Base-by-base conservation (phyloP, 2,888 invertebrate species). In the Pyrochroa serraticornis region DNA sequence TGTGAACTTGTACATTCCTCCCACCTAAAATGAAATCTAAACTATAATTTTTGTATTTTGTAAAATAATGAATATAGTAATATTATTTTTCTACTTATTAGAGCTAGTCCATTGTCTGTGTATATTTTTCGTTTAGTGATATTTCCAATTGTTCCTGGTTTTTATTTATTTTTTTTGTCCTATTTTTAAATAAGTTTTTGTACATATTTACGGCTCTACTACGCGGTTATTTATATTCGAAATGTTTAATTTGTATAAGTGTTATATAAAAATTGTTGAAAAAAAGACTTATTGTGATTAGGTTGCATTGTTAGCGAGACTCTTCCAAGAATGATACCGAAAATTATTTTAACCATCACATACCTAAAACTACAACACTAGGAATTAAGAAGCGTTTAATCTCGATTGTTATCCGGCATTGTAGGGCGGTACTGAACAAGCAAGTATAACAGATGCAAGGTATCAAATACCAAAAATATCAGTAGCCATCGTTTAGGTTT, bases 21-120 rank as follows among this genome's bases (percentile, higher is more conserved):
- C 22, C 22, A 22, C 22, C 22, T 22, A 58, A 62, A 60, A 59
- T 56, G 58, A 58, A 52, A 63, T 50, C 45, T 58, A 53, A 58
- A 54, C 33, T 62, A 60, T 67, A 22, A 22, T 66, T 64, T 57
- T 66, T 64, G 50, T 63, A 60, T 52, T 62, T 64, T 63, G 59
- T 66, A 65, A 60, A 48, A 60, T 63, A 63, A 54, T 59, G 58
- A 62, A 67, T 48, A 63, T 55, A 68, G 22, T 22, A 58, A 67
- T 68, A 63, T 68, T 69, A 69, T 69, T 69, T 69, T 68, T 68
- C 62, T 69, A 69, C 64, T 62, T 52, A 60, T 60, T 65, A 67
- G 62, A 64, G 48, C 66, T 69, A 69, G 69, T 65, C 65, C 58
- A 47, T 53, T 33, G 51, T 51, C 58, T 61, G 63, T 61, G 64